Conservation (phyloP, 1,140 invertebrate genomes). For the Luehdorfia chinensis region DNA sequence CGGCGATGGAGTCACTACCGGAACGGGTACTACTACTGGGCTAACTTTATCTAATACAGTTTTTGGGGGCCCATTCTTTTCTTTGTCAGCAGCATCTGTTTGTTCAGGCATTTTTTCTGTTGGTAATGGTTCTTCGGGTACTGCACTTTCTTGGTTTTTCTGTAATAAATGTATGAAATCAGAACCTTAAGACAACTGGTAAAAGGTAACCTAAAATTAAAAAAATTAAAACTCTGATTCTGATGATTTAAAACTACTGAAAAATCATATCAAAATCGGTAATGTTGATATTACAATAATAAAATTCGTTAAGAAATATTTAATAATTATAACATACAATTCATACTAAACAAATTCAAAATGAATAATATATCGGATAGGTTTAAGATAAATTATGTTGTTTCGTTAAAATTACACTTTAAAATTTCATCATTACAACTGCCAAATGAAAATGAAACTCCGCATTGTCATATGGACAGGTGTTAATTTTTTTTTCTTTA, state of each 20-base stretch:
- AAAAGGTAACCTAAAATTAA: too few species aligned
- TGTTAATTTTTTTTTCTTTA: constrained; percentile 33
- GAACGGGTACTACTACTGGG: constrained; percentile 22
- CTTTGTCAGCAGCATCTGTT: constrained; percentile 17
- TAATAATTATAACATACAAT: too few species aligned
- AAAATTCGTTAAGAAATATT: too few species aligned
- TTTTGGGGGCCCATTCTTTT: constrained; percentile 16
- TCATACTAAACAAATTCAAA: not conserved
- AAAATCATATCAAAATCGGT: too few species aligned
- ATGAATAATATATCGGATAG: too few species aligned
- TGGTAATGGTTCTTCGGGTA: too few species aligned
- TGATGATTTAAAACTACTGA: too few species aligned
- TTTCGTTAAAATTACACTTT: constrained; percentile 20
- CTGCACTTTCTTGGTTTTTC: constrained; percentile 60
- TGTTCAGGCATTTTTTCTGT: constrained; percentile 21
- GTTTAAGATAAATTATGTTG: not conserved
- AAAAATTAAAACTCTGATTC: too few species aligned
- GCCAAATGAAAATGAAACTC: constrained; percentile 32
- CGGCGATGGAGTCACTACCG: constrained; percentile 22
- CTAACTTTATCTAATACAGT: constrained; percentile 22
- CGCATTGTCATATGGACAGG: constrained; percentile 33
- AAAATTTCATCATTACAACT: constrained; percentile 35
- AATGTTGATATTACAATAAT: too few species aligned
- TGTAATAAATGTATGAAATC: constrained; percentile 27
- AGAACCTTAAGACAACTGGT: too few species aligned